A percentile compares a stretch with the other conserved stretches of the same genome.
phyloP scores from a whole-genome alignment of 2,888 invertebrate species.

The Agonopterix heracliana region DNA sequence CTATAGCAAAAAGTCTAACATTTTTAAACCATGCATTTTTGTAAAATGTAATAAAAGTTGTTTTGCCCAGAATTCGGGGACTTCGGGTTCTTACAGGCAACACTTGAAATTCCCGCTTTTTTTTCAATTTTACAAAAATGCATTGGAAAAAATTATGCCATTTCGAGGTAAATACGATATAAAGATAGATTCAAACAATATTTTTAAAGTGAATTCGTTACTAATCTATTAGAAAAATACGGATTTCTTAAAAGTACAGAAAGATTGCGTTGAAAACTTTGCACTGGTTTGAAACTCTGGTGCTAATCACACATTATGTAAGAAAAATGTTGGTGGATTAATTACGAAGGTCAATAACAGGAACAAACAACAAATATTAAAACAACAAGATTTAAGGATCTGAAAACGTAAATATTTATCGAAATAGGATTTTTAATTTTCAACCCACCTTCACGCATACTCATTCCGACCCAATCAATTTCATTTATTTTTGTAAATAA shows the following conservation, averaged over 20 bases:
- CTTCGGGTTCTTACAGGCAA: slow-evolving; percentile 24
- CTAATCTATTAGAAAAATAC: slow-evolving; percentile 59
- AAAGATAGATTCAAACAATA: slow-evolving; percentile 34
- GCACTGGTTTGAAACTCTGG: slow-evolving; percentile 29
- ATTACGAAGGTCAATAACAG: slow-evolving; percentile 4
- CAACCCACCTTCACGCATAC: slow-evolving; percentile 7
- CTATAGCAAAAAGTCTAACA: slow-evolving; percentile 51
- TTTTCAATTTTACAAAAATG: slow-evolving; percentile 48
- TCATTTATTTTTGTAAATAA: slow-evolving; percentile 42
- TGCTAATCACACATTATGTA: slow-evolving; percentile 28
- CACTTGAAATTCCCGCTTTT: slow-evolving; percentile 24
- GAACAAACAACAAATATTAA: slow-evolving; percentile 9
- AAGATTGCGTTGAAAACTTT: slow-evolving; percentile 38
- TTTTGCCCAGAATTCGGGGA: slow-evolving; percentile 27
- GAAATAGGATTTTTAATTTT: slow-evolving; percentile 2
- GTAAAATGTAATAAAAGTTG: slow-evolving; percentile 31
- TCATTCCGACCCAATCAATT: slow-evolving; percentile 12
- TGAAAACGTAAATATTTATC: slow-evolving; percentile 6
- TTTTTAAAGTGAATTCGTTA: slow-evolving; percentile 28
- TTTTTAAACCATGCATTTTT: slow-evolving; percentile 44
- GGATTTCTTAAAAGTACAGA: slow-evolving; percentile 27
- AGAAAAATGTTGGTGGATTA: background rate
- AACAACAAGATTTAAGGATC: slow-evolving; percentile 15
- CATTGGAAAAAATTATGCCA: slow-evolving; percentile 23
- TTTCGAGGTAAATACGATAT: slow-evolving; percentile 22